Conservation (phyloP, 2,113 vertebrate species). For the Festucalex cinctus region DNA sequence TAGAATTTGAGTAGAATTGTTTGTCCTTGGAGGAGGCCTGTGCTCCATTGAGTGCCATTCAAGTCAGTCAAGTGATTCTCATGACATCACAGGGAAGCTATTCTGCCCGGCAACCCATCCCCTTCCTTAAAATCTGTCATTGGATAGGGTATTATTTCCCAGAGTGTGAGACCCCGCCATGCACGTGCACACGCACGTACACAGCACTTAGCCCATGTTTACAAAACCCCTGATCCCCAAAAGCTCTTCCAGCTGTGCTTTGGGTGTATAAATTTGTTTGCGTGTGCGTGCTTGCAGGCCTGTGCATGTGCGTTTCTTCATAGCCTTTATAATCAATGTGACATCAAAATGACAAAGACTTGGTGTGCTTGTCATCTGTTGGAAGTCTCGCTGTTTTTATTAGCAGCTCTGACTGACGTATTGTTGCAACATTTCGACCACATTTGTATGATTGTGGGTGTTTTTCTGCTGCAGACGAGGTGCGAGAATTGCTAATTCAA, state of each 20-base stretch:
- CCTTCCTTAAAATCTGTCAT: constrained; percentile 63
- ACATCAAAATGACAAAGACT: constrained; percentile 47
- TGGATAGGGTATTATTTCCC: constrained; percentile 67
- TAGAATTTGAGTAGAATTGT: background rate
- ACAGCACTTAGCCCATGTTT: constrained; percentile 58
- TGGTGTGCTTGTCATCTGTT: constrained; percentile 20
- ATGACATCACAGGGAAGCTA: constrained; percentile 73
- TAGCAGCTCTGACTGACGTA: background rate
- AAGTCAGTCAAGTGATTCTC: constrained; percentile 46
- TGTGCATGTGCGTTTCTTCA: constrained; percentile 50
- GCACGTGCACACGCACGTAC: constrained; percentile 14
- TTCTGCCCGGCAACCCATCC: constrained; percentile 49
- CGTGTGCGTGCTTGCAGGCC: constrained; percentile 1
- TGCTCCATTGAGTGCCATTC: background rate
- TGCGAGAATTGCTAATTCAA: background rate
- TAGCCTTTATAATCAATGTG: constrained; percentile 56
- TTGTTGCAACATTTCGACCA: background rate
- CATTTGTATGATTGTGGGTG: background rate
- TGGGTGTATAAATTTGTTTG: constrained; percentile 17
- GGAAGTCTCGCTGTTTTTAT: background rate
- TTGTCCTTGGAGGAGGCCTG: background rate
- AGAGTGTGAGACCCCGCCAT: constrained; percentile 34
- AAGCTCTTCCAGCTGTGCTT: constrained; percentile 69
- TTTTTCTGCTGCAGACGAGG: background rate
- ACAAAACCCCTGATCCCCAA: constrained; percentile 59